These are phyloP conservation scores for Octopus bimaculoides DNA, from an alignment of 1,140 invertebrate species.

Conservation along the genomic window DNA sequence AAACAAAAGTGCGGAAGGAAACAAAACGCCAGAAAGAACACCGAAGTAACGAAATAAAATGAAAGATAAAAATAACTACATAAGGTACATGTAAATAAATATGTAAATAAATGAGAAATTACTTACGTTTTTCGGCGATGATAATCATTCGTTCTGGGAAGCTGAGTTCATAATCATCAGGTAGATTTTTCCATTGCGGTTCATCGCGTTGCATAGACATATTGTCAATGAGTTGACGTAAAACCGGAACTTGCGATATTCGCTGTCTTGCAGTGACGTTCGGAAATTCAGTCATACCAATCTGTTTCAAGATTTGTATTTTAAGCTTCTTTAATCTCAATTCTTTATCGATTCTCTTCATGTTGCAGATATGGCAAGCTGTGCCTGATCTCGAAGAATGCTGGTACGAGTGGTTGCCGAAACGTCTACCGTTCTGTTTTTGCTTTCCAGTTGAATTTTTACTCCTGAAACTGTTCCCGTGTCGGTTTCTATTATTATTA, in stretches of 20 bases:
- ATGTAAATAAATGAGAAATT: neutral
- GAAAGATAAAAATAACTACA: no score
- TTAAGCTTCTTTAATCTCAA: neutral
- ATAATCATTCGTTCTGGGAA: neutral
- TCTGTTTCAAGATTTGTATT: neutral
- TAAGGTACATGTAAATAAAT: no score
- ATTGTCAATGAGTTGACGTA: neutral
- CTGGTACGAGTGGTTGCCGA: no score
- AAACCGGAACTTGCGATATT: neutral
- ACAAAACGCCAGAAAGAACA: no score
- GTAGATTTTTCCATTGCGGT: neutral
- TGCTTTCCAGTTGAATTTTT: no score
- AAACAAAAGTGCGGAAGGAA: no score
- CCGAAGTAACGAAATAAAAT: no score
- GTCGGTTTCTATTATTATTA: no score
- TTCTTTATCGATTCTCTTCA: neutral
- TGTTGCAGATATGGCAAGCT: neutral
- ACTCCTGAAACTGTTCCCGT: no score
- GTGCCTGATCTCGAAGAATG: no score
- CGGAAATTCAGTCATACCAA: neutral
- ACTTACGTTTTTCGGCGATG: slow-evolving; percentile 8
- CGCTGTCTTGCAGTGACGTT: neutral
- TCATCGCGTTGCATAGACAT: slow-evolving; percentile 2
- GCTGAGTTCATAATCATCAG: neutral
- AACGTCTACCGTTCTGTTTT: no score